These are phyloP conservation scores for Grapholita molesta DNA, from an alignment of 1,140 invertebrate genomes.

Conservation along the genomic window DNA sequence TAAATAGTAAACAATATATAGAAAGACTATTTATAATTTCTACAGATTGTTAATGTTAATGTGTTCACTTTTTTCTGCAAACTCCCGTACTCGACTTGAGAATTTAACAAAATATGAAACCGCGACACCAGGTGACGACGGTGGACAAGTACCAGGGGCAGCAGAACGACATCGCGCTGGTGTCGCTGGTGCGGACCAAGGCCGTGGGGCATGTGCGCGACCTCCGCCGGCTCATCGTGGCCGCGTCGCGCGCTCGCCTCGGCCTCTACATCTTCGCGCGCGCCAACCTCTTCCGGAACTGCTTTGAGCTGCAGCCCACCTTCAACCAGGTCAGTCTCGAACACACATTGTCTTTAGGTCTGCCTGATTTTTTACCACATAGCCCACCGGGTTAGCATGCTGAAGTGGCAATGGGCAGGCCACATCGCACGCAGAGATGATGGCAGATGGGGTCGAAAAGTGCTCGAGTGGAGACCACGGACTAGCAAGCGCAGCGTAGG, in stretches of 20 bases:
- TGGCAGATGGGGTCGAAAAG: too few relatives aligned
- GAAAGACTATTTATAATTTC: too few relatives aligned
- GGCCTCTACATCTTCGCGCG: conserved; percentile 98
- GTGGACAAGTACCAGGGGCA: conserved; percentile 99
- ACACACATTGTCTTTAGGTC: too few relatives aligned
- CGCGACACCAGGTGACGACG: conserved; percentile 84
- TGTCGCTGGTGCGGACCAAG: conserved; percentile 97
- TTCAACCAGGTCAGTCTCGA: conserved; percentile 88
- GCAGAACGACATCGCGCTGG: conserved; percentile 98
- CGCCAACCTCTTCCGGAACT: conserved; percentile 95
- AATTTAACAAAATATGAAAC: neutral
- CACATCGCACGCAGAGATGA: too few relatives aligned
- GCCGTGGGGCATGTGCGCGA: conserved; percentile 98
- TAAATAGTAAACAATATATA: too few relatives aligned
- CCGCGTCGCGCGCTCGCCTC: conserved; percentile 98
- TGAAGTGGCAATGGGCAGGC: too few relatives aligned
- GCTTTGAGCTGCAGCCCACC: conserved; percentile 96
- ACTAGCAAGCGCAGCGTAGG: too few relatives aligned
- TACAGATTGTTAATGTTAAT: too few relatives aligned
- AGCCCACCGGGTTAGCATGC: too few relatives aligned
- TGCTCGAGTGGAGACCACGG: too few relatives aligned
- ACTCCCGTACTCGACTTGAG: neutral
- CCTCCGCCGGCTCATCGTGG: conserved; percentile 97
- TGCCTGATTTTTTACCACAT: too few relatives aligned
- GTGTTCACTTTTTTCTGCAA: too few relatives aligned